Percentiles rank a stretch among this genome's conserved stretches.
These are phyloP conservation scores for Apostichopus californicus DNA, from an alignment of 35 echinoderm and acorn worm species.

Conservation along the genomic window DNA sequence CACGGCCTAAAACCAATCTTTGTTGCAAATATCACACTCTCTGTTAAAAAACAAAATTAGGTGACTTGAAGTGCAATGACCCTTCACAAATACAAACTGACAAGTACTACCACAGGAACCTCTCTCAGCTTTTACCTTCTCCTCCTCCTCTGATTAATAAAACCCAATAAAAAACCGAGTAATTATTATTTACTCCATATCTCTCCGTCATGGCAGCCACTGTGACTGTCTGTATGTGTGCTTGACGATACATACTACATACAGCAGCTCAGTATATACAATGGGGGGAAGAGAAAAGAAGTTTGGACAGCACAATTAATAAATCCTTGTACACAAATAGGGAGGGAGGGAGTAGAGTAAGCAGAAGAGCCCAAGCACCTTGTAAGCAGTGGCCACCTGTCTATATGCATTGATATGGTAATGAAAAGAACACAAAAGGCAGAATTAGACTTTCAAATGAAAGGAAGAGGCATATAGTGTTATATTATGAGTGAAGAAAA, in stretches of 20 bases:
- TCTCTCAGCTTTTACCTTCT: background rate
- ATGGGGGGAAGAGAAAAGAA: background rate
- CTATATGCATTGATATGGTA: constrained; percentile 49
- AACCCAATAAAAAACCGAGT: constrained; percentile 8
- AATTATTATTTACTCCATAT: constrained; percentile 11
- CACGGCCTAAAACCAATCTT: background rate
- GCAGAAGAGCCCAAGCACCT: constrained; percentile 44
- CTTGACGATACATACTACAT: background rate
- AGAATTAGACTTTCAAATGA: constrained; percentile 29
- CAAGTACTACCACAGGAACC: constrained; percentile 9
- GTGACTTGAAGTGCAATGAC: constrained; percentile 26
- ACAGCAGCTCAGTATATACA: background rate
- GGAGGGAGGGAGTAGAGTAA: background rate
- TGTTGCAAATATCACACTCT: constrained; percentile 7
- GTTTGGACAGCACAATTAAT: background rate
- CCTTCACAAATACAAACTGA: constrained; percentile 35
- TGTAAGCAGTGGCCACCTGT: constrained; percentile 36
- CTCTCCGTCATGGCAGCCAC: no score
- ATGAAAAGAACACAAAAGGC: constrained; percentile 47
- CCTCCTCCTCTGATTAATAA: constrained; percentile 7
- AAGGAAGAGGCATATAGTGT: background rate
- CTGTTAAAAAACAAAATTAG: background rate
- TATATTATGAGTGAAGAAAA: background rate
- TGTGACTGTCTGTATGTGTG: no score
- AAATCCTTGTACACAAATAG: background rate